A percentile compares a stretch with the other conserved stretches of the same genome.
phyloP scores from a whole-genome alignment of 2,797 vertebrate genomes.

The Mus minutoides region DNA sequence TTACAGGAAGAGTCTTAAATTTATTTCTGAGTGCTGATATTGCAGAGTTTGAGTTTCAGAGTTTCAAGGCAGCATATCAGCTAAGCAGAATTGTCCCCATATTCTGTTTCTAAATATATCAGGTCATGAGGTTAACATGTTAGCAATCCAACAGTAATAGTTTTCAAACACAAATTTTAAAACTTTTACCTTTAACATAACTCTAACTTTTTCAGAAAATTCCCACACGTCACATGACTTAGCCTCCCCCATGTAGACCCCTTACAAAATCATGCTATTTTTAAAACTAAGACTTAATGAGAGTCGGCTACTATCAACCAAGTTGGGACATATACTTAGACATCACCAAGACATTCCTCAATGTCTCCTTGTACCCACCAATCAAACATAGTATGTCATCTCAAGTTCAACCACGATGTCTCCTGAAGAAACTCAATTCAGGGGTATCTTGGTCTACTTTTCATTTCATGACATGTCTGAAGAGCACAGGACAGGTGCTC shows the following conservation, averaged over 20 bases:
- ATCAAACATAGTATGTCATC: neutral
- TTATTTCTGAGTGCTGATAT: neutral
- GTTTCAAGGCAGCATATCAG: neutral
- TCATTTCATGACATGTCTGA: neutral
- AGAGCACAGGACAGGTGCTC: neutral
- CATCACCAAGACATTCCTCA: neutral
- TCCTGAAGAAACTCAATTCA: neutral
- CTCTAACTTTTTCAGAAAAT: slow-evolving; percentile 16
- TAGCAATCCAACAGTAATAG: neutral
- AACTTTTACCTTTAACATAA: slow-evolving; percentile 10
- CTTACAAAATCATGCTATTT: neutral
- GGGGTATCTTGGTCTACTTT: neutral
- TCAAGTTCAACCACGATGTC: neutral
- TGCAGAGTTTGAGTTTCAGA: neutral
- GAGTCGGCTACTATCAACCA: neutral
- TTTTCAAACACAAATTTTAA: neutral
- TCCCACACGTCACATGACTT: neutral
- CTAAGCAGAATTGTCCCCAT: neutral
- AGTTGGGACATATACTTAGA: neutral
- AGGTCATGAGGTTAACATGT: neutral
- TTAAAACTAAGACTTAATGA: neutral
- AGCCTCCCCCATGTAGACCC: neutral
- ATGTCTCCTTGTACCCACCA: neutral
- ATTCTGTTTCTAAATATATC: neutral
- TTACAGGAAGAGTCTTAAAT: slow-evolving; percentile 11